Evolutionary conservation across 2,888 invertebrate genomes (phyloP).

Genomic region (Lycophotia porphyrea): DNA sequence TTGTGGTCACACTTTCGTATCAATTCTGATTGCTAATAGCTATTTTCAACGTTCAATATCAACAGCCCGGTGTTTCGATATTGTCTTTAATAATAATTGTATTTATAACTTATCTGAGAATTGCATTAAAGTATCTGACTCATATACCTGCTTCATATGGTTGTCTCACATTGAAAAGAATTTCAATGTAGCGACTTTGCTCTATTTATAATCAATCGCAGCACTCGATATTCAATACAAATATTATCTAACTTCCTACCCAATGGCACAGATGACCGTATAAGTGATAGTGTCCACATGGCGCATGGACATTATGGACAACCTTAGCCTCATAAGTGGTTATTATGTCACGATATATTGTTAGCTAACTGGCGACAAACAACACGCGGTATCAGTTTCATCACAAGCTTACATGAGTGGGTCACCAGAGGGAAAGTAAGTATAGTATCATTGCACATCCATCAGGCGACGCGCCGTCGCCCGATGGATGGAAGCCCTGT

Average conservation of each 20-base stretch:
- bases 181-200: constrained; percentile 11
- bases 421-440: constrained; percentile 71
- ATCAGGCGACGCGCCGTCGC: constrained; percentile 21
- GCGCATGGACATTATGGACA: constrained; percentile 66
- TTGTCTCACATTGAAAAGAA: constrained; percentile 21
- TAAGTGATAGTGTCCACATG: constrained; percentile 47
- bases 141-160: not conserved
- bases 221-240: constrained; percentile 36
- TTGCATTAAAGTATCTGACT: not conserved
- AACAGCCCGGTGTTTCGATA: not conserved
- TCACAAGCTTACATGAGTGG: constrained; percentile 71
- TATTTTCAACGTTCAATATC: not conserved
- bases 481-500: too few relatives aligned
- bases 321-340: constrained; percentile 86
- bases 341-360: constrained; percentile 74
- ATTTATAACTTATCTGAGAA: not conserved
- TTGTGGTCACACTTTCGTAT: not conserved
- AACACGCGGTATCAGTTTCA: constrained; percentile 73
- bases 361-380: constrained; percentile 75
- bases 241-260: constrained; percentile 51
- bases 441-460: constrained; percentile 45
- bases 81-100: not conserved
- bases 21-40: not conserved
- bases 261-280: constrained; percentile 60
- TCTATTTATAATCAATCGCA: constrained; percentile 28